Conservation (phyloP, 2,888 invertebrate species). For the Clanis bilineata region DNA sequence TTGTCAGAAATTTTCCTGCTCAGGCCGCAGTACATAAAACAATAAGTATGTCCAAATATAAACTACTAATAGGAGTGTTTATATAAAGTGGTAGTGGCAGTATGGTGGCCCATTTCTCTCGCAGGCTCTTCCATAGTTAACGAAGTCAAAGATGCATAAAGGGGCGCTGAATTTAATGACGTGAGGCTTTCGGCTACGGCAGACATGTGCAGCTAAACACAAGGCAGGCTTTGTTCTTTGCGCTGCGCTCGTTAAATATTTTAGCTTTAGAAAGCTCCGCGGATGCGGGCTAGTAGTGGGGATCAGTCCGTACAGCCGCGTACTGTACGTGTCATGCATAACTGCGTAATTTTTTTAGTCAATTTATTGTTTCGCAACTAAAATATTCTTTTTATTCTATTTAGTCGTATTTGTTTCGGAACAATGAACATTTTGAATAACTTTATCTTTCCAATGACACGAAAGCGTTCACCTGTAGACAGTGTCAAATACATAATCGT, state of each 20-base stretch:
- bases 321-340: background rate
- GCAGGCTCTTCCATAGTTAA: constrained; percentile 44
- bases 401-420: background rate
- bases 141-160: constrained; percentile 51
- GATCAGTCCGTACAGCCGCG: constrained; percentile 12
- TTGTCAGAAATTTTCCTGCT: no score
- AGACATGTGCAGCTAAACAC: constrained; percentile 55
- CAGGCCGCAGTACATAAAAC: background rate
- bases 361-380: background rate
- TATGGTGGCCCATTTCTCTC: constrained; percentile 37
- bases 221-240: constrained; percentile 60
- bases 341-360: background rate
- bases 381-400: background rate
- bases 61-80: constrained; percentile 29
- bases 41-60: constrained; percentile 19
- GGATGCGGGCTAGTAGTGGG: constrained; percentile 26
- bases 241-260: constrained; percentile 67
- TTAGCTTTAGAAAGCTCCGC: constrained; percentile 44
- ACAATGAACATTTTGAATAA: no score
- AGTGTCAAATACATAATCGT: no score
- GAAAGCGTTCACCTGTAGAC: no score
- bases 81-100: constrained; percentile 17
- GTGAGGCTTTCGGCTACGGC: constrained; percentile 47
- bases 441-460: no score
- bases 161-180: constrained; percentile 54